A percentile compares a stretch with the other conserved stretches of the same genome.
These are phyloP conservation scores for Callipepla californica DNA, from an alignment of 2,113 vertebrate genomes.

Conservation along the genomic window DNA sequence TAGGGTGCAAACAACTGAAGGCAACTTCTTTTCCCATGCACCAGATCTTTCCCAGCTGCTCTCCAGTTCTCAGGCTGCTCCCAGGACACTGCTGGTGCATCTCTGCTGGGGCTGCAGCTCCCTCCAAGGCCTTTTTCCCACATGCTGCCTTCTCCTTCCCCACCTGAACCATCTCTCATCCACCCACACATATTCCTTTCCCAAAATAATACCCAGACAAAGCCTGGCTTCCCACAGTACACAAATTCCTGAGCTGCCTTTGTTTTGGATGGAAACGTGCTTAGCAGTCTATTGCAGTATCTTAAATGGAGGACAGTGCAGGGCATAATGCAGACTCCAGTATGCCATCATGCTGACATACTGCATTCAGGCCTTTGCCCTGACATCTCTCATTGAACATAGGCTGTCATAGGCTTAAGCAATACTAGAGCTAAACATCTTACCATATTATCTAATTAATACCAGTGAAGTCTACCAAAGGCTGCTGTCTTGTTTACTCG, in stretches of 20 bases:
- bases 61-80: neutral
- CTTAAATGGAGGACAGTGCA: neutral
- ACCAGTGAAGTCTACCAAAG: neutral
- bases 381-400: neutral
- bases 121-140: neutral
- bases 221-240: conserved; percentile 18
- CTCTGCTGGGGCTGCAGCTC: neutral
- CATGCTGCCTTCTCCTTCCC: neutral
- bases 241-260: conserved; percentile 40
- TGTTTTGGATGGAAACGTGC: conserved; percentile 20
- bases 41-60: conserved; percentile 13
- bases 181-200: neutral
- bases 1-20: conserved; percentile 14
- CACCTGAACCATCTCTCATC: conserved; percentile 35
- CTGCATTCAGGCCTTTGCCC: neutral
- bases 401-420: neutral
- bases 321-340: neutral
- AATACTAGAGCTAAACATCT: neutral
- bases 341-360: neutral
- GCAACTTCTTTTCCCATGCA: conserved; percentile 28
- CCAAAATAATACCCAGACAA: conserved; percentile 50
- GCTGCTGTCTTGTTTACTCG: neutral
- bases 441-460: neutral
- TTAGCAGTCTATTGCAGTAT: neutral
- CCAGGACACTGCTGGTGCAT: neutral